Evolutionary conservation across 2,888 invertebrate species (phyloP), one percentile per base, ranked within the genome.

Genomic region (Polyommatus icarus): DNA sequence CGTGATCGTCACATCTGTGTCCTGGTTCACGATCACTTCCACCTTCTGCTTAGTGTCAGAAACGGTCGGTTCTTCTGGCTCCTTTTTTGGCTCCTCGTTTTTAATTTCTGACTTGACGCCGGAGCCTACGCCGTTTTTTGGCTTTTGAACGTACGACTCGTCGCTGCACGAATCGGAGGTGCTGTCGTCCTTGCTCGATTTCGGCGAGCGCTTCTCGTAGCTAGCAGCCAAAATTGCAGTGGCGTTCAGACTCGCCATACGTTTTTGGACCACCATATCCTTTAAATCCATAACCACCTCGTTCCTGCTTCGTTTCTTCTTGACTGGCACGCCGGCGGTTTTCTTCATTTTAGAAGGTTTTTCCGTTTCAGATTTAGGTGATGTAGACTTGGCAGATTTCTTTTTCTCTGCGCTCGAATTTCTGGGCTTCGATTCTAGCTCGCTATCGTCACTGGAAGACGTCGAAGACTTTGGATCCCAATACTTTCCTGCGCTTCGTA

Each of bases 241-340:
- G 18, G 98, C 98, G 88, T 98, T 98, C 50, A 98, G 92, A 87
- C 98, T 98, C 29, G 98, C 98, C 98, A 98, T 98, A 50, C 98
- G 95, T 87, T 98, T 98, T 83, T 97, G 95, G 20, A 98, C 98
- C 7, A 98, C 96, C 96, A 98, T 97, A 83, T 98, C 98, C 84
- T 97, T 97, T 76, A 98, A 93, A 85, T 97, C 97, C 97, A 97
- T 97, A 40, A 96, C 95, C 67, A 96, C 90, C 87, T 96, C 96
- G 78, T 94, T 95, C 82, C 95, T 91, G 80, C 95, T 95, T n/a
- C 95, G 91, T 82, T 95, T 93, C 84, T 95, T 95, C 84, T 95
- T 95, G 1, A 93, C 88, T 3, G 91, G 91, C 8, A 91, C 91
- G 67, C 90, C 89, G 29, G 89, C 86, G 29, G 90, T 90, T 83